Base-by-base conservation (phyloP, 2,888 invertebrate genomes). In the Thereva nobilitata region DNA sequence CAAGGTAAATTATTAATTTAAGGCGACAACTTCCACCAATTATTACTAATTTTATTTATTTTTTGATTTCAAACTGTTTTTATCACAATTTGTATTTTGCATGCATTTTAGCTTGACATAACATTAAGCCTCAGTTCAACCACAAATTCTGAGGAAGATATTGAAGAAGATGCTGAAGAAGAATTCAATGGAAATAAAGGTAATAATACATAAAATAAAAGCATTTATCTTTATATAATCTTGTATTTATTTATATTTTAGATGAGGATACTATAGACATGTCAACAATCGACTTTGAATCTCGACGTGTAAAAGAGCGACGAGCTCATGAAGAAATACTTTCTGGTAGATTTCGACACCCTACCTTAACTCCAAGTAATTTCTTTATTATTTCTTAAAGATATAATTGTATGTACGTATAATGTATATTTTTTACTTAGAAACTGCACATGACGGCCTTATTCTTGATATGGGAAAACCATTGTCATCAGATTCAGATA, bases 291-390 rank as follows among this genome's bases (percentile, higher is more conserved):
- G 81, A 81, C 69, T 81, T 79, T 67, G 82, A 82, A 63, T 77
- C 78, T 3, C 75, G 82, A 2, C 75, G 80, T 6, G 77, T 80
- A 0, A 81, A 81, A 70, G 82, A 80, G 7, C 74, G 81, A 3
- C 74, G 81, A 7, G 81, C 81, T 0, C 81, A 82, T 59, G 81
- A 81, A 71, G 81, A 81, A 72, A 77, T 82, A 41, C 77, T 81
- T 49, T 79, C 80, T 8, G 81, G 81, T 49, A 75, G 80, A 8
- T 81, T 77, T 71, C 76, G 82, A 9, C 79, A 80, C 69, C 81
- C 81, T 2, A 81, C 81, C 69, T 76, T 81, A 71, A 76, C 76
- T 41, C 77, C 79, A 56, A 76, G 80, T 80, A 72, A 45, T n/a
- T 45, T n/a, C 45, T 49, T 7, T 12, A 12, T 23, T 1, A 9